phyloP scores from a whole-genome alignment of 2,113 vertebrate genomes.

The Galeopterus variegatus region DNA sequence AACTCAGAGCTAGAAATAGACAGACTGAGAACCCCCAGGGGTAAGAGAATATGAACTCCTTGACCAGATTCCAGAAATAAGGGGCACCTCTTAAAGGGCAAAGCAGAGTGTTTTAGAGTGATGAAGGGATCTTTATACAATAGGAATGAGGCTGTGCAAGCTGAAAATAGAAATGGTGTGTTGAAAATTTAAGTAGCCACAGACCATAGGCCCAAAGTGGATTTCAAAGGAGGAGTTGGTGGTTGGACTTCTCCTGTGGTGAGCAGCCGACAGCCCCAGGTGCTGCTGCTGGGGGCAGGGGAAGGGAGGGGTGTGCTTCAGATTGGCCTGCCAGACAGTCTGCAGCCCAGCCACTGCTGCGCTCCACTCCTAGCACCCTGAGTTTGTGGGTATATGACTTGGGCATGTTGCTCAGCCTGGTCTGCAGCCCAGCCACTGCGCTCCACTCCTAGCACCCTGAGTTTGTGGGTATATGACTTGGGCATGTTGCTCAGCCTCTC shows the following conservation, averaged over 20 bases:
- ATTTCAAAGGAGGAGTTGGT: background rate
- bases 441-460: rapidly evolving
- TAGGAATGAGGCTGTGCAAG: background rate
- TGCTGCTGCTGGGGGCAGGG: background rate
- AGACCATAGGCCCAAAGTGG: background rate
- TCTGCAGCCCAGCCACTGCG: too few species aligned
- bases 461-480: background rate
- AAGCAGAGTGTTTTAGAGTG: background rate
- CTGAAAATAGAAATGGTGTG: background rate
- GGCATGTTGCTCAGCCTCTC: background rate
- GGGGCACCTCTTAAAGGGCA: constrained; percentile 10
- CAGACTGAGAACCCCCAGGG: background rate
- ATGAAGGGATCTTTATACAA: background rate
- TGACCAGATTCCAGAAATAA: constrained; percentile 57
- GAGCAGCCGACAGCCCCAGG: background rate
- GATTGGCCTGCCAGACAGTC: too few species aligned
- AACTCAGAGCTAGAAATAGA: constrained; percentile 60
- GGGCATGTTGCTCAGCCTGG: too few species aligned
- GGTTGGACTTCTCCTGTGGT: background rate
- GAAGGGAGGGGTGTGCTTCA: rapidly evolving
- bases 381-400: background rate
- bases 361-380: background rate
- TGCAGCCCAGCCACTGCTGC: background rate
- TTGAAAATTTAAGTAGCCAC: background rate
- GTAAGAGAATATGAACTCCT: constrained; percentile 1